Base-by-base conservation (phyloP, 2,888 invertebrate genomes). In the Spilosoma lubricipeda region DNA sequence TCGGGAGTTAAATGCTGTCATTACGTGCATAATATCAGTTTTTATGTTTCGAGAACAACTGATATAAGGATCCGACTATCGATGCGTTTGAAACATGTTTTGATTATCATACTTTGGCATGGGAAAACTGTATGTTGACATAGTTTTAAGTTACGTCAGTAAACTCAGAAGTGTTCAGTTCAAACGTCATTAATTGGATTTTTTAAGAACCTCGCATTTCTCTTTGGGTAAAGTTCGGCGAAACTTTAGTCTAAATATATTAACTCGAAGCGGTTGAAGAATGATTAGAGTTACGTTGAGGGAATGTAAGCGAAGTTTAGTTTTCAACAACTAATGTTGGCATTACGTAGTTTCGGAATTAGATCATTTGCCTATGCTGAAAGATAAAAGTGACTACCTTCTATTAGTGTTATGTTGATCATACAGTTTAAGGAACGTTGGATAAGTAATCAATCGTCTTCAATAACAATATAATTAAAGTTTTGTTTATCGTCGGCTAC, bases 1-100 rank as follows among this genome's bases (percentile, higher is more conserved):
- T 90, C 90, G 85, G 85, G 77, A 82, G 85, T 77, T 83, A 84
- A 70, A 81, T 83, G 79, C 79, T 78, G 81, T 80, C 82, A 85
- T 83, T 79, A 80, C 80, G 77, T 81, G 80, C 72, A 81, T 84
- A 81, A 82, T 79, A 81, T 83, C 79, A 81, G 83, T 87, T 85
- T 88, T 83, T 85, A 81, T 85, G 86, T 87, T 88, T 85, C 86
- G 86, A 90, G 88, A 89, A 85, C 89, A 78, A 81, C 84, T 84
- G 79, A 82, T 80, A 70, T 73, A 81, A 80, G 83, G 86, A 76
- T 81, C 81, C 75, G 72, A 77, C 83, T 84, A 79, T 76, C 73
- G 70, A 70, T 39, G 77, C n/a, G 73, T 80, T 81, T 78, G 77
- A 74, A 67, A 42, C 42, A 70, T 63, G 7, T 63, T 63, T 30